Evolutionary conservation across 2,113 vertebrate species (phyloP), one percentile per base, ranked within the genome.

Genomic region (Petrocephalus zakoni): DNA sequence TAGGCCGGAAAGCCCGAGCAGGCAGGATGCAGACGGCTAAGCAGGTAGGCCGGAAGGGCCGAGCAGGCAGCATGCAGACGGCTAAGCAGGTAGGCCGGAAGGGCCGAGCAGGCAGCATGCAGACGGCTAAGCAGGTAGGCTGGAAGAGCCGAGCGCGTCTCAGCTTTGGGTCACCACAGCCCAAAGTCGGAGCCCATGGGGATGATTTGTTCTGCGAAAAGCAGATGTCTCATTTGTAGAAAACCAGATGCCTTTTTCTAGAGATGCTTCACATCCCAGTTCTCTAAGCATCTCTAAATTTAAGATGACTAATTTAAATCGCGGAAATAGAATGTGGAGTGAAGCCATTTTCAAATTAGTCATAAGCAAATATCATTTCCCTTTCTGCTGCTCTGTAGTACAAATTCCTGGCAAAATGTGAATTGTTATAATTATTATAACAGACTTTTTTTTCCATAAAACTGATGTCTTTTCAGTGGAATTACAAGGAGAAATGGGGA

Each of bases 401-500:
- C 78, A 49, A 19, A 42, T 49, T 83, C 72, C 34, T 78, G 72
- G 34, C 72, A 78, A 78, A 78, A 42, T 78, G 34, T 42, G 15
- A 78, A 78, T 78, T 78, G 37, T 78, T 78, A 78, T 37, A 42
- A n/a, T 68, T 68, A 29, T 68, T 29, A 29, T 64, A 46, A 0
- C 19, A n/a, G 58, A 64, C 19, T 10, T 49, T 42, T 83, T 83
- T 83, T 83, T 49, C 1, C 78, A 83, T 49, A 10, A 17, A 83
- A 83, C 5, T 83, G 46, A 21, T 47, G 19, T 85, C 51, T 78
- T 85, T 90, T 90, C 83, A 56, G 72, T 84, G 68, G 42, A 56
- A 86, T 89, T 81, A 88, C 64, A 22, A 89, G 87, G 83, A 88
- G 89, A 89, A 90, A 86, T 87, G 37, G 49, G 78, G 55, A 85